phyloP scores from a whole-genome alignment of 2,113 vertebrate genomes.

The Ptilorrhoa leucosticta region DNA sequence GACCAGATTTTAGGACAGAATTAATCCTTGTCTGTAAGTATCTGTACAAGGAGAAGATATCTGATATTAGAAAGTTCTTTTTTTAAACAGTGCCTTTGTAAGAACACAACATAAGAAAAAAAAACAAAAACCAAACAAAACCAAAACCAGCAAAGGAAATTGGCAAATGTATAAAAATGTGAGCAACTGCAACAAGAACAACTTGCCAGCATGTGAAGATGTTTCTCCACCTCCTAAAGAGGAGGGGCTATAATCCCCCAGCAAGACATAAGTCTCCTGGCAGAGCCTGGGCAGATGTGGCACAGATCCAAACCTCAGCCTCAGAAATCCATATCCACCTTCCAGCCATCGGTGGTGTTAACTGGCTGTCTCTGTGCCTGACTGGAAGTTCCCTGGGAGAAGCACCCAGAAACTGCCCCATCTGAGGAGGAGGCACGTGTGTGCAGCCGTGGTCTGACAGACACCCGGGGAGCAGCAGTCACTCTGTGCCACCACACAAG shows the following conservation, averaged over 20 bases:
- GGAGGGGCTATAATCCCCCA: neutral
- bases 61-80: neutral
- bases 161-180: neutral
- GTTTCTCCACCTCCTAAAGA: neutral
- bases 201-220: neutral
- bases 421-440: neutral
- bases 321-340: neutral
- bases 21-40: neutral
- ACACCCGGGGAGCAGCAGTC: neutral
- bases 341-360: fast-evolving
- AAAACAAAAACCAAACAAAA: neutral
- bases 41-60: neutral
- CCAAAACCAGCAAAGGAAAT: neutral
- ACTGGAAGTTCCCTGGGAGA: neutral
- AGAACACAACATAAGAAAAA: neutral
- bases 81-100: neutral
- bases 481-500: neutral
- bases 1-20: neutral
- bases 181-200: neutral
- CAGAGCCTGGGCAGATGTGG: neutral
- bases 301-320: neutral
- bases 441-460: neutral
- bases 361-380: neutral
- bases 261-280: neutral
- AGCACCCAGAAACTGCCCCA: neutral